phyloP scores from a whole-genome alignment of 35 echinoderm and acorn worm genomes.

The Diadema setosum region DNA sequence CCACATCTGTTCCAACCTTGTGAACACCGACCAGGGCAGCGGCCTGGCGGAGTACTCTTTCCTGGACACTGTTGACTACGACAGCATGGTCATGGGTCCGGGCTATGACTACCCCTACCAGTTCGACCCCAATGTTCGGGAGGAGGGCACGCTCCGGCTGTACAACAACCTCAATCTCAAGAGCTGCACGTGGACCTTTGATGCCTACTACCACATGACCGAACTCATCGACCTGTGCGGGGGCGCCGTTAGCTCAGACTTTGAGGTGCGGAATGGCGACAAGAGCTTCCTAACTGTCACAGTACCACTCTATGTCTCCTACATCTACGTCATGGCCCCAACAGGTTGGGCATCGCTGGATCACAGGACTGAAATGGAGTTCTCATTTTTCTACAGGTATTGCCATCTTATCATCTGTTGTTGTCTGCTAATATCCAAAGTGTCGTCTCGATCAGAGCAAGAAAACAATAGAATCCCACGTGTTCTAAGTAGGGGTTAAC shows the following conservation, averaged over 20 bases:
- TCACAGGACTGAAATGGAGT: slow-evolving; percentile 98
- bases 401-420: no score
- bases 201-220: slow-evolving; percentile 99
- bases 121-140: slow-evolving; percentile 76
- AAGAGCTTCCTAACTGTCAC: slow-evolving; percentile 95
- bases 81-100: slow-evolving; percentile 67
- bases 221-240: slow-evolving; percentile 98
- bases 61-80: slow-evolving; percentile 52
- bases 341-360: slow-evolving; percentile 95
- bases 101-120: slow-evolving; percentile 97
- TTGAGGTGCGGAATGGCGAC: slow-evolving; percentile 83
- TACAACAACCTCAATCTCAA: slow-evolving; percentile 94
- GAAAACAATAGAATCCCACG: no score
- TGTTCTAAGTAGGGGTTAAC: no score
- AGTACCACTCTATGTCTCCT: slow-evolving; percentile 87
- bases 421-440: no score
- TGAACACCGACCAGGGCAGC: slow-evolving; percentile 29
- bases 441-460: no score
- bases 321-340: slow-evolving; percentile 91
- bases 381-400: slow-evolving; percentile 99
- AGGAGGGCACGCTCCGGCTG: slow-evolving; percentile 53
- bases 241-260: slow-evolving; percentile 85
- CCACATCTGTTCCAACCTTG: slow-evolving; percentile 98
- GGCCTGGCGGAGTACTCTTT: slow-evolving; percentile 63
- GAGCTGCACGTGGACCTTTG: slow-evolving; percentile 97